phyloP scores from a whole-genome alignment of 2,888 invertebrate genomes.

The Alitta virens region DNA sequence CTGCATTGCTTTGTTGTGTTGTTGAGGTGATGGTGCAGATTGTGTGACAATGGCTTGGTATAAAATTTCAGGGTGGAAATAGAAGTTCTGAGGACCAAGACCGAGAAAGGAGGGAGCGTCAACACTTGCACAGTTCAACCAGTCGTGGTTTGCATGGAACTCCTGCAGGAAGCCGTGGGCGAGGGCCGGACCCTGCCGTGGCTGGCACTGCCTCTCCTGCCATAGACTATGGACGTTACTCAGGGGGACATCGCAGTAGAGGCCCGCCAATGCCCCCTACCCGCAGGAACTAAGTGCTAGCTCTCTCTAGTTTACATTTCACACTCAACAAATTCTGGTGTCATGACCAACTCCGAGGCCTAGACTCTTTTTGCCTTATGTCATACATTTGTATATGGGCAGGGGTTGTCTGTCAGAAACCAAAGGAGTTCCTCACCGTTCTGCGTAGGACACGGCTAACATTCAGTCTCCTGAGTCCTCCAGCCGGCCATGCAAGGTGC shows the following conservation, averaged over 20 bases:
- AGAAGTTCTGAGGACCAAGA: slow-evolving; percentile 44
- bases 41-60: no score
- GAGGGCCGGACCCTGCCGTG: slow-evolving; percentile 39
- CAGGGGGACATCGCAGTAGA: background rate
- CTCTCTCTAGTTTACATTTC: no score
- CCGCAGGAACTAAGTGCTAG: background rate
- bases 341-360: no score
- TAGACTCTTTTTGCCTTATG: no score
- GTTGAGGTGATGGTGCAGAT: no score
- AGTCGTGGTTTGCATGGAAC: slow-evolving; percentile 49
- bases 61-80: slow-evolving; percentile 37
- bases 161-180: slow-evolving; percentile 36
- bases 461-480: no score
- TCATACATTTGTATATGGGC: no score
- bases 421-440: no score
- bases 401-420: no score
- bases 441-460: no score
- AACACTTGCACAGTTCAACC: slow-evolving; percentile 47
- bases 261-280: background rate
- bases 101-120: slow-evolving; percentile 29
- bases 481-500: no score
- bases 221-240: slow-evolving; percentile 47
- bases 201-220: slow-evolving; percentile 42
- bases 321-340: no score
- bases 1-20: background rate